Base-by-base conservation (phyloP, 2,797 vertebrate genomes). In the Podarcis siculus region DNA sequence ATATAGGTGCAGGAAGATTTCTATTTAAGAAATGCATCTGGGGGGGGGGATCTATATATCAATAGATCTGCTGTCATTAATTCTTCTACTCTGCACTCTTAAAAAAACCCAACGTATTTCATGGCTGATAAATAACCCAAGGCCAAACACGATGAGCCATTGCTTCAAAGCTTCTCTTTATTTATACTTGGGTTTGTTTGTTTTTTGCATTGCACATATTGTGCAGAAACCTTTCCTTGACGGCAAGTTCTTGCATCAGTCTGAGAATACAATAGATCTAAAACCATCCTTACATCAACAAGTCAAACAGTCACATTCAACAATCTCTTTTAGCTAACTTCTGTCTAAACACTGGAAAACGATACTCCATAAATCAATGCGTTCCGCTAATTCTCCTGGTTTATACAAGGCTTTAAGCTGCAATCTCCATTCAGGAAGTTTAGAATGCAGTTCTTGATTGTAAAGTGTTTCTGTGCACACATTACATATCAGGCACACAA, bases 371-470 rank as follows among this genome's bases (percentile, higher is more conserved):
- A 67, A 86, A 81, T 69, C 85, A 93, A 89, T 88, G 86, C 75
- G 86, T 94, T 88, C 87, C 89, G 1, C 90, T 90, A 88, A 91
- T 82, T 91, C 84, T 94, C 93, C 89, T 92, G 92, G 88, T 90
- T 97, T 95, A 96, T 85, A 92, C 95, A 95, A 95, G 93, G 80
- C 58, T 81, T 93, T 93, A 96, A 83, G 93, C 92, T 92, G 94
- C 91, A 93, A 91, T 94, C 92, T 92, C 69, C 94, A 96, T 92
- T 95, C 86, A 83, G 90, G 92, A 94, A 93, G 90, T 92, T 94
- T 69, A 89, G 37, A 89, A 93, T 21, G 93, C 19, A 79, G 90
- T 84, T 94, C 91, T 87, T 85, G 91, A 94, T 90, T 93, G 94
- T 86, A 67, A 89, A 83, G 75, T 82, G 86, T 91, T 91, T 85